Evolutionary conservation across 2,888 invertebrate species (phyloP), one percentile per base, ranked within the genome.

Genomic region (Barypeithes pellucidus): DNA sequence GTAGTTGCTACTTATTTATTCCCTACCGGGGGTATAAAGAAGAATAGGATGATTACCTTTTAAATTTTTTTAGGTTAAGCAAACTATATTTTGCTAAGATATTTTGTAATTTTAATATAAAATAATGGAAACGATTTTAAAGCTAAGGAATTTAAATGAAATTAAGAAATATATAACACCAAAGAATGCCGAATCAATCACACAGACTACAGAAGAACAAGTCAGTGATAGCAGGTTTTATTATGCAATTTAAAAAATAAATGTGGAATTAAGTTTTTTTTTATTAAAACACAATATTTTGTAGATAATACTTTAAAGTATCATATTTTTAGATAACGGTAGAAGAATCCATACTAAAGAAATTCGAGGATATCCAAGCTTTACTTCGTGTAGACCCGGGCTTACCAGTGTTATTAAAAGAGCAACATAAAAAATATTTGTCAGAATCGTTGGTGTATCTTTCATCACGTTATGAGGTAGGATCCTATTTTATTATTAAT

Each of bases 361-460:
- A 89, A 73, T 90, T 86, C 74, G 85, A 87, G 76, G 86, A 87
- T 50, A 87, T 88, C 76, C 86, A 87, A 69, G 85, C 88, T 73
- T 81, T 87, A 63, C 85, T 87, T 47, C 87, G 87, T 77, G 79
- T 88, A 20, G 90, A 91, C 77, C 84, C 88, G 67, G 90, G 89
- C 73, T 86, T 90, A 73, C 91, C 94, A 0, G 84, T 88, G 73
- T 86, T 93, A 29, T 87, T 90, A 60, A 90, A 91, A 81, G 87
- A 89, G 71, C 88, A 89, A 78, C 94, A 95, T 84, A 87, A 89
- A 78, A 85, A 88, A 77, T 90, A 91, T 84, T 87, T 97, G 67
- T 90, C 91, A 80, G 89, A 89, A 78, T 93, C 92, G 81, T 84
- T 97, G 22, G 88, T 87, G 52, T 87, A 89, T 81, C 87, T 97